A percentile compares a stretch with the other conserved stretches of the same genome.
phyloP scores from a whole-genome alignment of 2,113 vertebrate species.

The Helogale parvula region DNA sequence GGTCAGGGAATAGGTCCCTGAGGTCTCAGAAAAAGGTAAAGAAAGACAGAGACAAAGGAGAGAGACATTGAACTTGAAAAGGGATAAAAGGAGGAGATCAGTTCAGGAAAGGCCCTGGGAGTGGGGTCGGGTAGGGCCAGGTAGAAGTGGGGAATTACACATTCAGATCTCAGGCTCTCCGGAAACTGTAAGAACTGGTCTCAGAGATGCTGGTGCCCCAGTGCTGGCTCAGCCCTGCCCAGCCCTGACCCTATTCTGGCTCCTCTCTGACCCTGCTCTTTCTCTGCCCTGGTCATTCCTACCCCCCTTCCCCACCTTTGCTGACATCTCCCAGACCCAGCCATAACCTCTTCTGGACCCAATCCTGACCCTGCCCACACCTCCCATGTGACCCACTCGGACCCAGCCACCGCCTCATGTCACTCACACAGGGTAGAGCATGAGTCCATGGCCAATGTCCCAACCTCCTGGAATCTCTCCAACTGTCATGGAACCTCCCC shows the following conservation, averaged over 20 bases:
- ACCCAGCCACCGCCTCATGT: not conserved
- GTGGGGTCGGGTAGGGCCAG: rapidly evolving
- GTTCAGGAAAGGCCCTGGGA: not conserved
- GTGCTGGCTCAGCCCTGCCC: not conserved
- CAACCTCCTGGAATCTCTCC: constrained; percentile 64
- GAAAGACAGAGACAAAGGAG: not conserved
- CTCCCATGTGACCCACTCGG: not conserved
- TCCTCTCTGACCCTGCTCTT: not conserved
- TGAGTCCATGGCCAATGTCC: constrained; percentile 44
- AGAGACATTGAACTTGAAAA: not conserved
- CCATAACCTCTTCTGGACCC: not conserved
- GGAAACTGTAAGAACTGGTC: not conserved
- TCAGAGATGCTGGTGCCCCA: not conserved
- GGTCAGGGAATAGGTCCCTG: not conserved
- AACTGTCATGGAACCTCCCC: constrained; percentile 74
- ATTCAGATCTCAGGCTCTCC: not conserved
- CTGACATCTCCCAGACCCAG: not conserved
- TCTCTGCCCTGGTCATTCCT: not conserved
- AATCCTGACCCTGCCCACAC: not conserved
- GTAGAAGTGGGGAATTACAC: not conserved
- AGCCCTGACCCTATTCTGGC: not conserved
- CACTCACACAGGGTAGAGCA: constrained; percentile 40
- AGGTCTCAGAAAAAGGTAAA: not conserved
- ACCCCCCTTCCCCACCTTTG: too few species aligned
- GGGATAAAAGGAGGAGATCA: not conserved